Percentiles rank a stretch among this genome's conserved stretches.
Conservation (phyloP, 64 coral and sea anemone genomes). For the Actinia equina region DNA sequence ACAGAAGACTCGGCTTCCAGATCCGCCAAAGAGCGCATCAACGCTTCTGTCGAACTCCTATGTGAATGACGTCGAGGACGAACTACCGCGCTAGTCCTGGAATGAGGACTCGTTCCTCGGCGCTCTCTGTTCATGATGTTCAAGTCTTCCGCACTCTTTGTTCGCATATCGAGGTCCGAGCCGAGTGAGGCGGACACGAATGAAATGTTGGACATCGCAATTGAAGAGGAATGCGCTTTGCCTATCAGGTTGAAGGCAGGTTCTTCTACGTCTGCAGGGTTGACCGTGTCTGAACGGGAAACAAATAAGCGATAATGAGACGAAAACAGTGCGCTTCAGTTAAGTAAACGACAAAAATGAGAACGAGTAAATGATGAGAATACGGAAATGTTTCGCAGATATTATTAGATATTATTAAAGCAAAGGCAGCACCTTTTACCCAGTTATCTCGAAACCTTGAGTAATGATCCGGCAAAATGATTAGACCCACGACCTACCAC, state of each 20-base stretch:
- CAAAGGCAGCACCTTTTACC: too few species aligned
- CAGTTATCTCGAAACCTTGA: too few species aligned
- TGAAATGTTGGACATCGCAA: conserved; percentile 73
- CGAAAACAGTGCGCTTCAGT: background rate
- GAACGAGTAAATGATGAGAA: too few species aligned
- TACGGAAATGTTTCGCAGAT: too few species aligned
- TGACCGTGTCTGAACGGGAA: conserved; percentile 53
- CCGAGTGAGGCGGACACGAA: conserved; percentile 71
- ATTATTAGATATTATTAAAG: too few species aligned
- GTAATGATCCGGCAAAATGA: too few species aligned
- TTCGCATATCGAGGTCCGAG: conserved; percentile 60
- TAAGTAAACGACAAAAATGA: too few species aligned
- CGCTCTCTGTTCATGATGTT: conserved; percentile 18
- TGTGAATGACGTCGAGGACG: background rate
- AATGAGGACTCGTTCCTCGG: background rate
- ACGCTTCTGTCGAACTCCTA: background rate
- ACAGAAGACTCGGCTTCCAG: conserved; percentile 19
- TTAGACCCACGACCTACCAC: too few species aligned
- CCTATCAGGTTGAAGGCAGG: conserved; percentile 50
- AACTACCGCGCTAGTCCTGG: background rate
- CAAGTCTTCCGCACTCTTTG: conserved; percentile 24
- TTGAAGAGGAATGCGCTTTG: conserved; percentile 74
- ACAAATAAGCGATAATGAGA: background rate
- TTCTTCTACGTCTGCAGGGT: conserved; percentile 58
- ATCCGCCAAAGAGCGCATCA: conserved; percentile 26